These are phyloP conservation scores for Rhopilema esculentum DNA, from an alignment of 30 jellyfish, hydroid and myxozoan genomes.

Conservation along the genomic window DNA sequence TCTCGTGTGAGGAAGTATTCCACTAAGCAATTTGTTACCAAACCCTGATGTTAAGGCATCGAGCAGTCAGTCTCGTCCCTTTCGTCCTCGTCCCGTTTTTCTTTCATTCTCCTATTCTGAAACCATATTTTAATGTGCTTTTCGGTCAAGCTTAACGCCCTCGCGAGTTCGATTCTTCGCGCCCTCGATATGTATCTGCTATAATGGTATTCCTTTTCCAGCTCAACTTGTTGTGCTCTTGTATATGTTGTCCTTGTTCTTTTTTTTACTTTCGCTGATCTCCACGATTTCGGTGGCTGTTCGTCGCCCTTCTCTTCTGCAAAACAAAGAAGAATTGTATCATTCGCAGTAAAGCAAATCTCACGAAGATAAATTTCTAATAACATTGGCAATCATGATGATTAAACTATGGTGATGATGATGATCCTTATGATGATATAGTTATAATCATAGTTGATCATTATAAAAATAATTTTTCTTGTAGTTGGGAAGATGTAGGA, in stretches of 20 bases:
- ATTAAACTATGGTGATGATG: too few species aligned
- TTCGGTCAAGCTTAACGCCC: constrained; percentile 77
- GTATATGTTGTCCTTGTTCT: constrained; percentile 89
- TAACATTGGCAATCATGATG: too few species aligned
- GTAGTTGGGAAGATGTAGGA: too few species aligned
- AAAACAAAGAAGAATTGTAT: background rate
- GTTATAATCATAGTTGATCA: too few species aligned
- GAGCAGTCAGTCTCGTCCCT: constrained; percentile 63
- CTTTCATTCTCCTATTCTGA: constrained; percentile 90
- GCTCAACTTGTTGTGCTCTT: constrained; percentile 88
- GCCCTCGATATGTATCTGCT: constrained; percentile 91
- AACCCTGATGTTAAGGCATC: constrained; percentile 24
- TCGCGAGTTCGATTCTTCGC: constrained; percentile 84
- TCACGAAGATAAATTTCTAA: too few species aligned
- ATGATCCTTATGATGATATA: too few species aligned
- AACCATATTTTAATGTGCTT: constrained; percentile 92
- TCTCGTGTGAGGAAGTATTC: too few species aligned
- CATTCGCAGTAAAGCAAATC: too few species aligned
- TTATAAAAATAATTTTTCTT: too few species aligned
- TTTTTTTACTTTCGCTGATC: constrained; percentile 89
- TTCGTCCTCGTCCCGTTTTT: constrained; percentile 89
- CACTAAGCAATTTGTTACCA: too few species aligned
- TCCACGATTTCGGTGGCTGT: constrained; percentile 90
- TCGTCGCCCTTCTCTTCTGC: constrained; percentile 76
- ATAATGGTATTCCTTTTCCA: constrained; percentile 86